Base-by-base conservation (phyloP, 2,888 invertebrate genomes). In the Eupithecia vulgata region DNA sequence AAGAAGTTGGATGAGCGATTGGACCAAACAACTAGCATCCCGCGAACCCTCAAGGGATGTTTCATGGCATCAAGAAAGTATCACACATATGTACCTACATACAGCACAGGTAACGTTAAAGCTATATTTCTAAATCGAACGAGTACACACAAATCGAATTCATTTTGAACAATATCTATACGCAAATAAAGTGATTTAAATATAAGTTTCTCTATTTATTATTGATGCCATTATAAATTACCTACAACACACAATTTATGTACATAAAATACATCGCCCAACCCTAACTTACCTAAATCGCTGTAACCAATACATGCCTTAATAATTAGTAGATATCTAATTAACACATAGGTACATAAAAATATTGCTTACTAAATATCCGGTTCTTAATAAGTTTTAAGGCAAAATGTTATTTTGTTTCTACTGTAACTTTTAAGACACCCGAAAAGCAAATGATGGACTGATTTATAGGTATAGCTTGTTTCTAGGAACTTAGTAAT, bases 21-120 rank as follows among this genome's bases (percentile, higher is more conserved):
- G 5, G 34, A 37, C 12, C 64, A 64, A 37, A 21, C 65, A 30
- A 71, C 68, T 70, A 34, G 68, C 78, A 79, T 73, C 73, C 75
- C 72, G 68, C 52, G 59, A 68, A 70, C 37, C n/a, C 45, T 59
- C 61, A 75, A 73, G 74, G 75, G 78, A 81, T 83, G 82, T 85
- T 81, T 87, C 85, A 93, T 93, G 92, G 93, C 93, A 92, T 87
- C 90, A 84, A 88, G 87, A 89, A 84, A 85, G 83, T 88, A 89
- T 88, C 87, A 90, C 88, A 88, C 83, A 84, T n/a, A n/a, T n/a
- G n/a, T n/a, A n/a, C 88, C 88, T 59, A 91, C 91, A 87, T 90
- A 92, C 91, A 92, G 83, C 83, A 87, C 81, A 87, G 84, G 81
- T 86, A 85, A 88, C 81, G 80, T 92, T 93, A 91, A 92, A 92